Evolutionary conservation across 1,140 invertebrate species (phyloP), one percentile per base, ranked within the genome.

Genomic region (Ceratosolen fusciceps): DNA sequence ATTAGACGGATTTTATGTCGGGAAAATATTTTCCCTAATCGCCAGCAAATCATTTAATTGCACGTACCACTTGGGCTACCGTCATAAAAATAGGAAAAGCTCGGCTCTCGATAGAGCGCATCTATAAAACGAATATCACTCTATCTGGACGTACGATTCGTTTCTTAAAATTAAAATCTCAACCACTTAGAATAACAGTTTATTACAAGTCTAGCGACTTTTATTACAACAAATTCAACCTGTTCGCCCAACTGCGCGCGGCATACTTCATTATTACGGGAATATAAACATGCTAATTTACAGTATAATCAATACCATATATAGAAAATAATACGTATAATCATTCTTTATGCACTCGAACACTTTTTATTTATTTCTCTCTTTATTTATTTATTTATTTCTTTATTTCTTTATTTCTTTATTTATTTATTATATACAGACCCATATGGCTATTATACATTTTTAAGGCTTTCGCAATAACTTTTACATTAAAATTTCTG

Each of bases 141-240:
- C 58, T 60, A 60, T 60, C 58, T 60, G 31, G 31, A 31, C 29
- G 29, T 9, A 60, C 8, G 5, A 60, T 60, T 60, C 62, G 39
- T 8, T 67, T 24, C 37, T 67, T 24, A 26, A 37, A 37, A 65
- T 7, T 37, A 14, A 21, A 65, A 21, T 39, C 37, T 65, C 39
- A 39, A 12, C 37, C 37, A 67, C 19, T 67, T 37, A 67, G 34
- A 67, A 67, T 67, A 43, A 67, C 34, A 67, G 37, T 67, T 67
- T 67, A 67, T 43, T 37, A 67, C 37, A 43, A 67, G 58, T n/a
- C 62, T 39, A 39, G 37, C 10, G 34, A 39, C 21, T 37, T 67
- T 70, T 47, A 70, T 70, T 70, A 24, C 67, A 70, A 70, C 26
- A 70, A 70, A 70, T 47, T 49, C 47, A 70, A 67, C 62, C 37